phyloP scores from a whole-genome alignment of 2,797 vertebrate species.

The Ciconia nigra region DNA sequence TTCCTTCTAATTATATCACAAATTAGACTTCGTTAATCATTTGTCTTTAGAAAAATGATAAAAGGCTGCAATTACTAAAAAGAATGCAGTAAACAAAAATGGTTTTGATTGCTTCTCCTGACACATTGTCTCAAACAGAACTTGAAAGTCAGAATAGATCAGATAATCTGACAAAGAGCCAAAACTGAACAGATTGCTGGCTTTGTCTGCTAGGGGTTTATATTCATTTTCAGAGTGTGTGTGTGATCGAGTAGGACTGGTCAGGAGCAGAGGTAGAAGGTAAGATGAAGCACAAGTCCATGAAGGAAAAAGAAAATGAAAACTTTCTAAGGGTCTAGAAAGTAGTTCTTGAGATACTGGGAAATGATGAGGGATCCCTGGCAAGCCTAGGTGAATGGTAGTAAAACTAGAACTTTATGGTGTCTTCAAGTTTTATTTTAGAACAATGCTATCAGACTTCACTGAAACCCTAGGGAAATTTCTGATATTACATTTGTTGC shows the following conservation, averaged over 20 bases:
- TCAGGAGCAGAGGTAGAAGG: neutral
- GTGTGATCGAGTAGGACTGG: neutral
- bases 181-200: neutral
- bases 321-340: neutral
- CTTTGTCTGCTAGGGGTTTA: neutral
- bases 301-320: neutral
- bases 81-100: neutral
- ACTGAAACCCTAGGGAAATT: neutral
- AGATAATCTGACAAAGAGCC: neutral
- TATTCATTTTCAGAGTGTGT: neutral
- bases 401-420: neutral
- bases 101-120: neutral
- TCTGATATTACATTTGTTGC: neutral
- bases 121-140: neutral
- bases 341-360: neutral
- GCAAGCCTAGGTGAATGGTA: neutral
- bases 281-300: neutral
- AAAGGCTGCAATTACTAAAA: slow-evolving; percentile 12
- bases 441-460: neutral
- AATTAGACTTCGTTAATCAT: neutral
- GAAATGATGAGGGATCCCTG: neutral
- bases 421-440: slow-evolving; percentile 4
- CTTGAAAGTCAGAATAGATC: neutral
- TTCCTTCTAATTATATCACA: neutral
- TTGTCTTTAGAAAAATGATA: neutral